A percentile compares a stretch with the other conserved stretches of the same genome.
Evolutionary conservation across 2,797 vertebrate species (phyloP).

Genomic region (Nyctalus aviator): DNA sequence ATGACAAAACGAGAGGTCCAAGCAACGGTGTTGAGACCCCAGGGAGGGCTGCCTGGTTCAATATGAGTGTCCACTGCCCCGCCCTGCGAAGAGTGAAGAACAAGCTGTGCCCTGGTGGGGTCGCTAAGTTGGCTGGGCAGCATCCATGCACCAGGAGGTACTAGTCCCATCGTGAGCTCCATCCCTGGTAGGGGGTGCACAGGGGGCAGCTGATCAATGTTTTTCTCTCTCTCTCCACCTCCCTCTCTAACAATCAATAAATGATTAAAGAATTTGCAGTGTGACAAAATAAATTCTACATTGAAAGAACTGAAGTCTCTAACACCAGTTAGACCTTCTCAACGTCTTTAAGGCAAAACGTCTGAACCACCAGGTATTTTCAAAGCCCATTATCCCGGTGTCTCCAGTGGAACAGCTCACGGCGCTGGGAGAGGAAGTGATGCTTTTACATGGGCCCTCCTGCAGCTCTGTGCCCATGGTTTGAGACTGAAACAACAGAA

Average conservation of each 20-base stretch:
- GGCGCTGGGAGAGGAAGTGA: conserved; percentile 88
- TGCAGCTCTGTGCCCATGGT: background rate
- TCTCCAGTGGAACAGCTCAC: conserved; percentile 91
- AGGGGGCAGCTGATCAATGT: background rate
- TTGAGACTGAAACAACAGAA: no score
- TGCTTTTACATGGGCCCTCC: conserved; percentile 90
- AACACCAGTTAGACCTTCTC: conserved; percentile 94
- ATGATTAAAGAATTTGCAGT: conserved; percentile 74
- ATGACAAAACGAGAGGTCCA: conserved; percentile 28
- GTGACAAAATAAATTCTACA: conserved; percentile 84
- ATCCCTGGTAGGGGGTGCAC: background rate
- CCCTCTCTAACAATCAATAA: background rate
- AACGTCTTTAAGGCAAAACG: conserved; percentile 91
- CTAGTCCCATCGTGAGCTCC: no score
- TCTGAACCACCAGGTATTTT: conserved; percentile 88
- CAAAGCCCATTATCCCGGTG: conserved; percentile 91
- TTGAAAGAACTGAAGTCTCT: conserved; percentile 93
- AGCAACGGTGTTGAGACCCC: conserved; percentile 69
- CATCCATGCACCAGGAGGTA: background rate
- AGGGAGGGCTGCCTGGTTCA: conserved; percentile 87
- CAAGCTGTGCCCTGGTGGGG: conserved; percentile 78
- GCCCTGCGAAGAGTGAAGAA: conserved; percentile 91
- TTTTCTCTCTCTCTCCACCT: background rate
- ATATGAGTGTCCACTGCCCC: conserved; percentile 91
- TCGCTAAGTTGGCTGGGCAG: no score